A percentile compares a stretch with the other conserved stretches of the same genome.
These are phyloP conservation scores for Elymnias hypermnestra DNA, from an alignment of 1,140 invertebrate species.

Conservation along the genomic window DNA sequence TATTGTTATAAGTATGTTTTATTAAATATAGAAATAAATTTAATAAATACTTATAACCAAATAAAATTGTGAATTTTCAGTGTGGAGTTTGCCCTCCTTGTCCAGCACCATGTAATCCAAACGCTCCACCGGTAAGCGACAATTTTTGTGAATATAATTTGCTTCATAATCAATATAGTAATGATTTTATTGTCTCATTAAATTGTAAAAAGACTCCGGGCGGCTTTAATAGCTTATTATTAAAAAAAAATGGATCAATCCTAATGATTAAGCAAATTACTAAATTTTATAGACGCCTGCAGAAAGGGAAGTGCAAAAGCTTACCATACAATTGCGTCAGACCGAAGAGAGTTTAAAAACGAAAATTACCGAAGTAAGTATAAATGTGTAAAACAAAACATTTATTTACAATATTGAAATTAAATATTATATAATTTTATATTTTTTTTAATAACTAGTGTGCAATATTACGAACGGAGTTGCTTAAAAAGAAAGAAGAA, in stretches of 20 bases:
- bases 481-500: conserved; percentile 59
- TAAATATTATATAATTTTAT: too few relatives aligned
- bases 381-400: not conserved
- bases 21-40: not conserved
- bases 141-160: too few relatives aligned
- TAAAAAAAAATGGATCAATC: too few relatives aligned
- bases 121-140: conserved; percentile 52
- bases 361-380: conserved; percentile 58
- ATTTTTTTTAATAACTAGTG: too few relatives aligned
- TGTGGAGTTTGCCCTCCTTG: conserved; percentile 60
- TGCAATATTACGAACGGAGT: conserved; percentile 52
- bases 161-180: too few relatives aligned
- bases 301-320: conserved; percentile 53
- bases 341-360: conserved; percentile 63
- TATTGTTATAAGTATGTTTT: too few relatives aligned
- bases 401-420: too few relatives aligned
- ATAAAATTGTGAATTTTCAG: conserved; percentile 28
- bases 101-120: conserved; percentile 57
- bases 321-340: conserved; percentile 51
- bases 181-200: too few relatives aligned
- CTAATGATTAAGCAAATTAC: too few relatives aligned
- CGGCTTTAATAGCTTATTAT: too few relatives aligned
- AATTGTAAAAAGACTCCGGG: too few relatives aligned
- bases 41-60: not conserved
- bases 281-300: conserved; percentile 60